Evolutionary conservation across 2,797 vertebrate genomes (phyloP), one percentile per base, ranked within the genome.

Genomic region (Toxotes lorentzi): DNA sequence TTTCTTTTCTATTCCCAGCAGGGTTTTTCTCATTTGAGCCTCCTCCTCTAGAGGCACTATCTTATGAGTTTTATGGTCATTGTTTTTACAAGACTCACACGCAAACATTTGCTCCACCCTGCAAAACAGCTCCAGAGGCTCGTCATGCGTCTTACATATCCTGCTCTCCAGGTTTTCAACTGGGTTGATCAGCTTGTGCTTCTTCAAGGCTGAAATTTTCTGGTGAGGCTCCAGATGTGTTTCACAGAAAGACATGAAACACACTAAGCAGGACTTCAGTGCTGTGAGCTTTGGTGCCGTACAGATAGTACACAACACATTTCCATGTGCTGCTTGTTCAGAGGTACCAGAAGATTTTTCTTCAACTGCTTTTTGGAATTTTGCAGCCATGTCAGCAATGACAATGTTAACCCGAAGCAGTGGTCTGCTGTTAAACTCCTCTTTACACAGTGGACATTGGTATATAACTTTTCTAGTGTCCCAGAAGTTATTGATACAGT

Each of bases 151-250:
- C 34, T 87, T 67, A 62, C 93, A 94, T 27, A 93, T 51, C 59
- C 90, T 88, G 57, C 75, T 78, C 43, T 92, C 88, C 23, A 84
- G 75, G 48, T 92, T 82, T 38, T 85, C 48, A 13, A 80, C 85
- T 0, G 91, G 89, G n/a, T 78, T 9, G 16, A 93, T 95, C 43
- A 94, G 83, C 74, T 84, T 92, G 86, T 94, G 94, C 57, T 78
- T 93, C 80, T 73, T 89, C 43, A 94, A 74, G 40, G 60, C 66
- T 3, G 67, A 0, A 10, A 54, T 7, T 17, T 3, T 92, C 66
- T 53, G 82, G 76, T 95, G 94, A 30, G 76, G 91, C 76, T 90
- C 32, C 27, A 94, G 81, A 77, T 94, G 93, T 57, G 21, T 76
- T 23, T 73, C n/a, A 41, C 92, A 94, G 56, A 70, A 93, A 16